phyloP scores from a whole-genome alignment of 2,113 vertebrate genomes.

The Ahaetulla prasina region DNA sequence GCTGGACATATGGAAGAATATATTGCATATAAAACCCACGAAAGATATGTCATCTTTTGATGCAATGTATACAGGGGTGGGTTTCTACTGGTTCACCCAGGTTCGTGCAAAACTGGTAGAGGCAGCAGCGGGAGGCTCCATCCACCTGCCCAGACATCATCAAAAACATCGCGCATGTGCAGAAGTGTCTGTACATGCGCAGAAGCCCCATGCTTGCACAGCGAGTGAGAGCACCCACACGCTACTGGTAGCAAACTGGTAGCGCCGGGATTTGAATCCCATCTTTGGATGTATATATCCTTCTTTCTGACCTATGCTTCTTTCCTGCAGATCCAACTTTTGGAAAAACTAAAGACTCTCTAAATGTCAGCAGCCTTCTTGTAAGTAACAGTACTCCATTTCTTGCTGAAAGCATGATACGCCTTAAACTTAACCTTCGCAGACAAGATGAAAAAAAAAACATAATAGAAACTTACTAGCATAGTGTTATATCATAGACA shows the following conservation, averaged over 20 bases:
- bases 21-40: not conserved
- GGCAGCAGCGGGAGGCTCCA: too few relatives aligned
- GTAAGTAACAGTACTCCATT: not conserved
- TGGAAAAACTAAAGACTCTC: not conserved
- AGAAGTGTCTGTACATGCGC: too few relatives aligned
- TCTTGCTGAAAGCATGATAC: not conserved
- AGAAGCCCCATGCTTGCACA: too few relatives aligned
- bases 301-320: not conserved
- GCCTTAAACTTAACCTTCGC: not conserved
- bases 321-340: not conserved
- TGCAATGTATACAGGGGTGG: too few relatives aligned
- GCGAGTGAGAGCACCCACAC: too few relatives aligned
- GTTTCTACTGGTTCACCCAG: too few relatives aligned
- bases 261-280: too few relatives aligned
- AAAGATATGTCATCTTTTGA: not conserved
- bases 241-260: too few relatives aligned
- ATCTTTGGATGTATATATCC: not conserved
- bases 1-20: not conserved
- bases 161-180: too few relatives aligned
- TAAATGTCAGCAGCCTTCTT: not conserved
- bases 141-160: too few relatives aligned
- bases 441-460: too few relatives aligned
- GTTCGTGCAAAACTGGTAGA: too few relatives aligned
- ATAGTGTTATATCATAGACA: not conserved
- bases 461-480: not conserved